Evolutionary conservation across 2,797 vertebrate genomes (phyloP).

Genomic region (Ctenochaetus hawaiiensis): DNA sequence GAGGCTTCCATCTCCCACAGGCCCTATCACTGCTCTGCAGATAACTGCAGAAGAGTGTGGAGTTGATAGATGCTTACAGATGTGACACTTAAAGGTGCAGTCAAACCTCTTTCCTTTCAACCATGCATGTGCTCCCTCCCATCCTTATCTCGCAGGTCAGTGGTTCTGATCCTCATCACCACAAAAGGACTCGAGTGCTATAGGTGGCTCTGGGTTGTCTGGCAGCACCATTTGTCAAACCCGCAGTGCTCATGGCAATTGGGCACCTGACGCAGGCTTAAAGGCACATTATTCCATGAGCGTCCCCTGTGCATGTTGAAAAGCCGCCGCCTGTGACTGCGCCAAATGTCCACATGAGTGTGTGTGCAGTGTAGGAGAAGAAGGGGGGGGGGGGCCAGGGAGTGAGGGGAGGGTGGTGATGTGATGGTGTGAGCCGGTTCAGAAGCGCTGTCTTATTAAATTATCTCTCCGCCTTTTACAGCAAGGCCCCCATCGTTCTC

Average conservation of each 20-base stretch:
- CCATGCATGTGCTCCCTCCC: conserved; percentile 37
- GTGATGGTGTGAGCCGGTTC: conserved; percentile 49
- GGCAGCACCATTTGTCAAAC: conserved; percentile 73
- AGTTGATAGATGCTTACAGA: conserved; percentile 42
- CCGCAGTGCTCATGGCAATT: conserved; percentile 49
- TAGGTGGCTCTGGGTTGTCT: conserved; percentile 33
- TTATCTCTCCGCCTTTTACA: conserved; percentile 76
- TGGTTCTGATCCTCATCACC: conserved; percentile 46
- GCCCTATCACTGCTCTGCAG: conserved; percentile 39
- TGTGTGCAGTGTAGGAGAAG: not conserved
- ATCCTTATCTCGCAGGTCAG: conserved; percentile 52
- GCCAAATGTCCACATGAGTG: conserved; percentile 63
- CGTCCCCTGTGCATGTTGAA: conserved; percentile 52
- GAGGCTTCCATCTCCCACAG: conserved; percentile 34
- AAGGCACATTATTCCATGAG: conserved; percentile 68
- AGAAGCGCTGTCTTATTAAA: conserved; percentile 77
- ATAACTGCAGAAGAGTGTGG: conserved; percentile 27
- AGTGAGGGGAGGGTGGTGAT: not conserved
- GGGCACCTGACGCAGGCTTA: conserved; percentile 73
- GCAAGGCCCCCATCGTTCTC: conserved; percentile 46
- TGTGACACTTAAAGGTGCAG: conserved; percentile 54
- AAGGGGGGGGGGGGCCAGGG: too few species aligned
- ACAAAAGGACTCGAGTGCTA: conserved; percentile 34
- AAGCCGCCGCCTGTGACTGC: conserved; percentile 61
- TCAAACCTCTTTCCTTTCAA: conserved; percentile 51